Evolutionary conservation across 2,888 invertebrate species (phyloP).

Genomic region (Microdon myrmicae): DNA sequence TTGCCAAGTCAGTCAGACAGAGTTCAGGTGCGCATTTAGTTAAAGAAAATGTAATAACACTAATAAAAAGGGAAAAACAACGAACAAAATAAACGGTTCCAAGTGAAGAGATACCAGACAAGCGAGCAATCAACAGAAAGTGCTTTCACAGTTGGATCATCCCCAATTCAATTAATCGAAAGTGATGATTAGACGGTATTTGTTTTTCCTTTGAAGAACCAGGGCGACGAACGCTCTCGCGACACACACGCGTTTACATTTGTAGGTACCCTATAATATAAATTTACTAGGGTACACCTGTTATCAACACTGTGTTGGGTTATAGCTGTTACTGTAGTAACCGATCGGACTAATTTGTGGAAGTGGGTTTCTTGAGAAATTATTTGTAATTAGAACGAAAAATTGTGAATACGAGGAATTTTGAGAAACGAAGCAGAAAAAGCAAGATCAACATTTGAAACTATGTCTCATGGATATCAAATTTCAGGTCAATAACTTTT

Average conservation of each 20-base stretch:
- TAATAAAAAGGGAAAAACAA: not conserved
- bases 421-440: constrained; percentile 25
- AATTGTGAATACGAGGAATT: constrained; percentile 34
- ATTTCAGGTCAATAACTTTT: constrained; percentile 33
- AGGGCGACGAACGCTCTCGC: constrained; percentile 28
- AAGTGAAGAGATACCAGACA: too few species aligned
- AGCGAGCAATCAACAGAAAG: constrained; percentile 2
- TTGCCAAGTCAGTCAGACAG: constrained; percentile 5
- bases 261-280: too few species aligned
- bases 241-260: constrained; percentile 22
- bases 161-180: constrained; percentile 39
- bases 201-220: constrained; percentile 34
- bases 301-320: too few species aligned
- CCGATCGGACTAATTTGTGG: constrained; percentile 4
- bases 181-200: constrained; percentile 38
- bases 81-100: not conserved
- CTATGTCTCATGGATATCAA: constrained; percentile 35
- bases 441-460: constrained; percentile 6
- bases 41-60: too few species aligned
- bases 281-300: too few species aligned
- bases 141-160: constrained; percentile 30
- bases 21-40: constrained; percentile 27
- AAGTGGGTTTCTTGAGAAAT: constrained; percentile 31
- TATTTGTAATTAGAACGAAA: constrained; percentile 37
- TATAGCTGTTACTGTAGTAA: not conserved